Evolutionary conservation across 2,888 invertebrate species (phyloP).

Genomic region (Apamea epomidion): DNA sequence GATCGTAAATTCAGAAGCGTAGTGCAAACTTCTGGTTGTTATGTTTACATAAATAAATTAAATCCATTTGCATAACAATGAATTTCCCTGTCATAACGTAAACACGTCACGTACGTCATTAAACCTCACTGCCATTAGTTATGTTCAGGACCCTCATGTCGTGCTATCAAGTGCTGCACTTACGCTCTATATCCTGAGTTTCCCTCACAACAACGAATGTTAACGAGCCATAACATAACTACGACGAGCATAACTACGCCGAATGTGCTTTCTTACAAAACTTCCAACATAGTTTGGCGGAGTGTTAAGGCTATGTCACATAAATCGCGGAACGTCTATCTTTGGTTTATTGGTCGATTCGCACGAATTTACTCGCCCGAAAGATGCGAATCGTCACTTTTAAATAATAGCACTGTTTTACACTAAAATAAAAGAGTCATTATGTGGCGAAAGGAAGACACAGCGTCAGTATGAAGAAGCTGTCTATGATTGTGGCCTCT

Average conservation of each 20-base stretch:
- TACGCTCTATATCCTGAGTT: neutral
- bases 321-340: too few species aligned
- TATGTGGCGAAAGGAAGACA: too few species aligned
- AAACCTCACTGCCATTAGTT: neutral
- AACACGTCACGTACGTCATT: neutral
- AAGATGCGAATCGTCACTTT: too few species aligned
- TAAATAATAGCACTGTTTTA: too few species aligned
- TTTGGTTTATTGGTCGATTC: neutral
- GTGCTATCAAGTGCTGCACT: constrained; percentile 18
- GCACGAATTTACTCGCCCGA: too few species aligned
- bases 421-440: too few species aligned
- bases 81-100: neutral
- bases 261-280: constrained; percentile 33
- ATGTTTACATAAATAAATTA: too few species aligned
- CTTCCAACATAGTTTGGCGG: constrained; percentile 16
- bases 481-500: too few species aligned
- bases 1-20: too few species aligned
- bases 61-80: neutral
- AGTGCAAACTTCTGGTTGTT: too few species aligned
- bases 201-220: neutral
- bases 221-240: constrained; percentile 38
- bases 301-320: constrained; percentile 23
- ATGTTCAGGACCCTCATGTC: neutral
- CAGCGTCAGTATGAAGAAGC: too few species aligned
- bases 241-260: constrained; percentile 10